Conservation (phyloP, 2,113 vertebrate genomes). For the Alosa alosa region DNA sequence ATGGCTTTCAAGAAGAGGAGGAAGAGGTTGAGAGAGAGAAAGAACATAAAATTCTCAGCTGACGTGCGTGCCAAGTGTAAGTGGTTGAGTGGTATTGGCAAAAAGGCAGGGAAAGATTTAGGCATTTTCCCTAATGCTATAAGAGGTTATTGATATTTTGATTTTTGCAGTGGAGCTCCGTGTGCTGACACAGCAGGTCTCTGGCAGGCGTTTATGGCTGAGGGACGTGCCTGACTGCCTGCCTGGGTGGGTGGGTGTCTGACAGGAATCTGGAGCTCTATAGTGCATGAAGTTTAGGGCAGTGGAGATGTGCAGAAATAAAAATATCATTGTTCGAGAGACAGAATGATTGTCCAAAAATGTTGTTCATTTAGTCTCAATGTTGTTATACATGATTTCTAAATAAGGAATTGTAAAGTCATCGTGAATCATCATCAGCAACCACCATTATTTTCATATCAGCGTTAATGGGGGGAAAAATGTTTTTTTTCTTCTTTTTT, state of each 20-base stretch:
- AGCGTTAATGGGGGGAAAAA: no score
- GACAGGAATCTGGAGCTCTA: neutral
- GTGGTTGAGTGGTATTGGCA: constrained; percentile 81
- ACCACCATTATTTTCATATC: neutral
- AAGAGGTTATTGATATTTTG: constrained; percentile 84
- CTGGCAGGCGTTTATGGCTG: constrained; percentile 62
- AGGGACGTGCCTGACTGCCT: constrained; percentile 51
- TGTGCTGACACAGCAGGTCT: constrained; percentile 73
- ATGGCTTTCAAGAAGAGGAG: neutral
- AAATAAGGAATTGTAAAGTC: neutral
- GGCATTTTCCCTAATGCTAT: constrained; percentile 80
- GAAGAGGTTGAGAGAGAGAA: neutral
- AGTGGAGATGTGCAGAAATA: neutral
- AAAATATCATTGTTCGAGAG: neutral
- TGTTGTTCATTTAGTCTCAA: neutral
- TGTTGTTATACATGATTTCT: neutral
- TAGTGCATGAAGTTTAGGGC: neutral
- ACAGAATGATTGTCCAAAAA: neutral
- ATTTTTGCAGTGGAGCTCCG: constrained; percentile 66
- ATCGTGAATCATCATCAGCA: neutral
- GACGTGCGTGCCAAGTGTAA: constrained; percentile 72
- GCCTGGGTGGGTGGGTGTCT: neutral
- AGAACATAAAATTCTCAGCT: constrained; percentile 68
- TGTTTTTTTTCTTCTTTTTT: no score
- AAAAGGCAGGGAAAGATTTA: constrained; percentile 71